Base-by-base conservation (phyloP, 2,797 vertebrate genomes). In the Coreius guichenoti region DNA sequence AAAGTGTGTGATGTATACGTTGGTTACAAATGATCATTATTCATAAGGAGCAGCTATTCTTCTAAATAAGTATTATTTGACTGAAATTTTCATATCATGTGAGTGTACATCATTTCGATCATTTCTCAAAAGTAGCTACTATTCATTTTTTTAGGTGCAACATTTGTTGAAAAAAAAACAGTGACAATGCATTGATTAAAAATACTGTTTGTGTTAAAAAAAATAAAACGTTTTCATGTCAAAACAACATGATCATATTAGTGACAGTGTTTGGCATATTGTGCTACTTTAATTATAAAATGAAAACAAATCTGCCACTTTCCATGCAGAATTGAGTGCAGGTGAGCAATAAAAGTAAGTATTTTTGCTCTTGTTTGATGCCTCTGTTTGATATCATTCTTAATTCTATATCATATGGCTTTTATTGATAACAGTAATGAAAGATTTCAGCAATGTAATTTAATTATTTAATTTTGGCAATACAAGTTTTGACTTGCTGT, bases 401-500 rank as follows among this genome's bases (percentile, higher is more conserved):
- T 47, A 47, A 31, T 45, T 1, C 13, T 39, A 47, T 39, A 14
- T 47, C n/a, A 36, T 7, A 36, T 12, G 23, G 13, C 6, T 26
- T 45, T 43, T 47, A 73, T 23, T 63, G 11, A 39, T 43, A 61
- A 56, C 4, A 45, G 47, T 69, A 56, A 13, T 56, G 11, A 16
- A 70, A 69, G 17, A 81, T 69, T 54, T 39, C 29, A 69, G 23
- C 36, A 74, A 65, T 78, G 54, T 29, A 77, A 19, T 21, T 47
- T 77, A 82, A 70, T 61, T 8, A 77, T 61, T 81, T 65, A 61
- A 51, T 61, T 65, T 54, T 39, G 36, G 49, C 16, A 39, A 68
- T 39, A 83, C 69, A 86, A 61, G 81, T 72, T 70, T 31, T 31
- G 23, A 76, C 87, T 47, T n/a, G 39, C 47, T 43, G 43, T 51